These are phyloP conservation scores for Athetis lepigone DNA, from an alignment of 2,888 invertebrate species.

Conservation along the genomic window DNA sequence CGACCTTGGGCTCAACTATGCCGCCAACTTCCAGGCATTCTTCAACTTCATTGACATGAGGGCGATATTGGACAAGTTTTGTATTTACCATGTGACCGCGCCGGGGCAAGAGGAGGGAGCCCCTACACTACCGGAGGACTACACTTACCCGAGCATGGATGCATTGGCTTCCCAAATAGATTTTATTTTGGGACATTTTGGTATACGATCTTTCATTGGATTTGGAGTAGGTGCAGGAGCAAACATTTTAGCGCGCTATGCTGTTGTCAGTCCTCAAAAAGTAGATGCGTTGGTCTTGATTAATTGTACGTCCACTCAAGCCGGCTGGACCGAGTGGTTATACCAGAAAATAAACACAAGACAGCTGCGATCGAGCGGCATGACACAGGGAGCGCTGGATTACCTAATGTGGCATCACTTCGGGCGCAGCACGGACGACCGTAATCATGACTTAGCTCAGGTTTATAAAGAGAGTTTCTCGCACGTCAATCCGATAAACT, in stretches of 20 bases:
- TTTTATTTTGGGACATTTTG: constrained; percentile 97
- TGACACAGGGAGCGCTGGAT: constrained; percentile 98
- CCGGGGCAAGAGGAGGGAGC: constrained; percentile 99
- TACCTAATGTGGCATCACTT: constrained; percentile 99
- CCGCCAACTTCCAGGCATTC: constrained; percentile 98
- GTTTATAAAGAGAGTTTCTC: constrained; percentile 98
- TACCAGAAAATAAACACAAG: constrained; percentile 99
- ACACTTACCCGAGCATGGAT: constrained; percentile 98
- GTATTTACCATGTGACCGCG: constrained; percentile 99
- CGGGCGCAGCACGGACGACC: constrained; percentile 96
- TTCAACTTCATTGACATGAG: constrained; percentile 98
- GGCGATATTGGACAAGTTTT: constrained; percentile 97
- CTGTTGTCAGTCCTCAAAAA: constrained; percentile 95
- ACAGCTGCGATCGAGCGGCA: constrained; percentile 96
- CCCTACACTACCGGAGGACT: constrained; percentile 96
- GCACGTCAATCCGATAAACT: constrained; percentile 97
- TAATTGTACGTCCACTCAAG: constrained; percentile 97
- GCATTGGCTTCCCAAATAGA: constrained; percentile 97
- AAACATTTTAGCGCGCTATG: constrained; percentile 98
- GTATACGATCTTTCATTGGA: constrained; percentile 97
- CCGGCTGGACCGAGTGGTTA: constrained; percentile 99
- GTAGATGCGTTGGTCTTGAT: constrained; percentile 97
- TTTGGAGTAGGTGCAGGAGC: constrained; percentile 99
- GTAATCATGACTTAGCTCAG: constrained; percentile 98
- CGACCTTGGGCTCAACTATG: constrained; percentile 99